phyloP scores from a whole-genome alignment of 2,797 vertebrate species.

The Catamblyrhynchus diadema region DNA sequence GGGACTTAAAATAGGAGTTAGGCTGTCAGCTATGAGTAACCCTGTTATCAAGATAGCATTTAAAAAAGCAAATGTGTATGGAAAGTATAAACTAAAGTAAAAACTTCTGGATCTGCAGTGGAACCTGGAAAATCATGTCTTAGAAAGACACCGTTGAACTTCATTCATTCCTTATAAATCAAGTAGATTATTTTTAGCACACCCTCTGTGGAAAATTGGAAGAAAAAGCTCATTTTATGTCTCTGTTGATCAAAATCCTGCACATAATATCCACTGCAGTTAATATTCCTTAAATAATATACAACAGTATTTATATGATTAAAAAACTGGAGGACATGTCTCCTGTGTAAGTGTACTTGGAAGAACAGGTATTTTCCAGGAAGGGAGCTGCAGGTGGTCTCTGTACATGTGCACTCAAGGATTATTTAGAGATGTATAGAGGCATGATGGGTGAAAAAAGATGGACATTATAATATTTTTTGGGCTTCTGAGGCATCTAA shows the following conservation, averaged over 20 bases:
- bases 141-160: not conserved
- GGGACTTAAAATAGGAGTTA: not conserved
- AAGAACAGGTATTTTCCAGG: not conserved
- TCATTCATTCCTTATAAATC: not conserved
- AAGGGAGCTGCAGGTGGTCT: not conserved
- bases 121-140: not conserved
- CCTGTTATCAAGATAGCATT: not conserved
- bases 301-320: not conserved
- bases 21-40: not conserved
- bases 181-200: not conserved
- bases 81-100: not conserved
- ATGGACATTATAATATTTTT: not conserved
- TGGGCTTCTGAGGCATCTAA: fast-evolving
- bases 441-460: not conserved
- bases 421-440: not conserved
- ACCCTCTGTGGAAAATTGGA: not conserved
- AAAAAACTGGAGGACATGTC: not conserved
- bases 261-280: not conserved
- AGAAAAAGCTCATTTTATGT: not conserved
- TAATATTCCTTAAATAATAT: not conserved
- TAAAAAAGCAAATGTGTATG: not conserved
- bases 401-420: too few relatives aligned
- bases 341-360: not conserved
- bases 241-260: not conserved
- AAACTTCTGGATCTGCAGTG: not conserved